Base-by-base conservation (phyloP, 2,888 invertebrate species). In the Amorpha juglandis region DNA sequence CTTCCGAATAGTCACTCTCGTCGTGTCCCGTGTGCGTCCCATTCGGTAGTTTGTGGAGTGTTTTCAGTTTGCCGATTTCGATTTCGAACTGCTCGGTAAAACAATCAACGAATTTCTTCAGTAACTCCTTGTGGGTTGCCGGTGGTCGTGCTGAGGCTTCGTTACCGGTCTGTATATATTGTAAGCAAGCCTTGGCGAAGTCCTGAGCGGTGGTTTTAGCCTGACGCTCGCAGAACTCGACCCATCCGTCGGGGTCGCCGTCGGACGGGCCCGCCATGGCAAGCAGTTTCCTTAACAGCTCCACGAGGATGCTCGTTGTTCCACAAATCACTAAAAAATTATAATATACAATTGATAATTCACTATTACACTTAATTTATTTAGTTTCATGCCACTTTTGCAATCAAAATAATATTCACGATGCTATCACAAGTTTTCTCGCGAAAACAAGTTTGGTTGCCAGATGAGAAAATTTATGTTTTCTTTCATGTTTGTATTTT, bases 151-250 rank as follows among this genome's bases (percentile, higher is more conserved):
- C 72, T 21, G 95, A 94, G 75, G 94, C 94, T 75, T 96, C 96
- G 45, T 95, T 94, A 81, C 95, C 96, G 62, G 95, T 94, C 76
- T 96, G 95, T 71, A 97, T 95, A 82, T 96, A 97, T 74, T 96
- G 96, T 74, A 96, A 94, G 89, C 97, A 97, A 78, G 97, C 96
- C 90, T 96, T 97, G 78, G 98, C 97, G 89, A 98, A 98, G 90
- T 98, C 97, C 80, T 96, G 96, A 69, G 97, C 97, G 67, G 98
- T 96, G 69, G 96, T 95, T 80, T 95, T 95, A 68, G 97, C 97
- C 91, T 98, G 98, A 86, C 97, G 95, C 89, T 97, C 97, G 91
- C 97, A 97, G 88, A 97, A 97, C 87, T 97, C 97, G 82, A 95
- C 94, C 97, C 97, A 97, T 88, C 95, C 95, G 84, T 95, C 95